Conservation (phyloP, 2,113 vertebrate genomes). For the Amazona guildingii region DNA sequence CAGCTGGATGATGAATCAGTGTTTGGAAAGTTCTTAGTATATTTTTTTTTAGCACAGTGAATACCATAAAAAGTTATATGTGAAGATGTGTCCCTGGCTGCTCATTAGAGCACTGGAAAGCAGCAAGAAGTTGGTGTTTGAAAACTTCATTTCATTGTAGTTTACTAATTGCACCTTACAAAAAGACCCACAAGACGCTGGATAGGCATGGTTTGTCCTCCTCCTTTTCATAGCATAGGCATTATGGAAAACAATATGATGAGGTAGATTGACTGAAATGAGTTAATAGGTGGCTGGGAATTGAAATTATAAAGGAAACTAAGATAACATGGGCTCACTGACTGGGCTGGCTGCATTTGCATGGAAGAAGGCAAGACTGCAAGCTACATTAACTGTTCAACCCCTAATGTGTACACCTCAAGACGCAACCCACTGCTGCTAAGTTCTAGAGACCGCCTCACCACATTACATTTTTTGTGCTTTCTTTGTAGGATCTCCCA, state of each 20-base stretch:
- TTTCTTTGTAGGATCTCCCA: not conserved
- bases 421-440: accelerated
- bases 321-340: not conserved
- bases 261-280: not conserved
- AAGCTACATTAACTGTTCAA: not conserved
- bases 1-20: not conserved
- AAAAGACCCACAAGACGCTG: not conserved
- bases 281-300: not conserved
- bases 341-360: not conserved
- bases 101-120: not conserved
- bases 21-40: not conserved
- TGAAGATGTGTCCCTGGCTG: not conserved
- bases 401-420: not conserved
- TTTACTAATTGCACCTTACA: not conserved
- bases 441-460: not conserved
- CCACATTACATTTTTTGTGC: not conserved
- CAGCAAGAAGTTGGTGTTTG: not conserved
- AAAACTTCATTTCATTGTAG: not conserved
- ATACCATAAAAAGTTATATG: not conserved
- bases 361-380: not conserved
- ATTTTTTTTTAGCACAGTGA: not conserved
- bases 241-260: not conserved
- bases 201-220: not conserved
- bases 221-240: not conserved
- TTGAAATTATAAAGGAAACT: not conserved